Evolutionary conservation across 1,140 invertebrate genomes (phyloP), one percentile per base, ranked within the genome.

Genomic region (Limonius californicus): DNA sequence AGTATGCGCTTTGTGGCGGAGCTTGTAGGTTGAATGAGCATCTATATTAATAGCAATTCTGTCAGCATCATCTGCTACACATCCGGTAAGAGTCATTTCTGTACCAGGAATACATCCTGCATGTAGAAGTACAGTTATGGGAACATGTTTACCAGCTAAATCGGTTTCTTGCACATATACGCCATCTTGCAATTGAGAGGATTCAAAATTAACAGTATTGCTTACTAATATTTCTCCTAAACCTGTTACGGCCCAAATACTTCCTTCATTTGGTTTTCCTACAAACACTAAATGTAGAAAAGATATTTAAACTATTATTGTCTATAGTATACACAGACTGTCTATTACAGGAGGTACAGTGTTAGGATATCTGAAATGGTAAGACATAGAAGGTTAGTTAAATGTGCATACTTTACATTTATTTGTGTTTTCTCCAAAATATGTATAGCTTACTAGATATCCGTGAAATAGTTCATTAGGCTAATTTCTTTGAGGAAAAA

Each of bases 141-240:
- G 85, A 18, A 87, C 83, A 68, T 86, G 82, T 77, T 87, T 88
- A 3, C 85, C 84, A 67, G 82, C 83, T 1, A 87, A 80, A 76
- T 89, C 84, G 68, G 88, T 83, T 73, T 89, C 85, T 77, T 89
- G 84, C n/a, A 79, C 72, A 72, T 82, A 84, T 42, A 78, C 76
- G 67, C 80, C 76, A 63, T 71, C 67, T 32, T 70, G 54, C 4
- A 70, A 54, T 45, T 76, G 77, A 54, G 79, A 78, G 14, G 68
- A 67, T 61, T 80, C 77, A 45, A 80, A 64, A 68, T 83, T 79
- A 11, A 70, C 71, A 23, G 87, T 84, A 80, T 93, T 90, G 78
- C 89, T 90, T 27, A 89, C 85, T 69, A 89, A 88, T 15, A 93
- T 81, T 77, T 94, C 91, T 16, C 93, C 92, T 64, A 89, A 79